These are phyloP conservation scores for Cheilosia scutellata DNA, from an alignment of 2,888 invertebrate genomes.

Conservation along the genomic window DNA sequence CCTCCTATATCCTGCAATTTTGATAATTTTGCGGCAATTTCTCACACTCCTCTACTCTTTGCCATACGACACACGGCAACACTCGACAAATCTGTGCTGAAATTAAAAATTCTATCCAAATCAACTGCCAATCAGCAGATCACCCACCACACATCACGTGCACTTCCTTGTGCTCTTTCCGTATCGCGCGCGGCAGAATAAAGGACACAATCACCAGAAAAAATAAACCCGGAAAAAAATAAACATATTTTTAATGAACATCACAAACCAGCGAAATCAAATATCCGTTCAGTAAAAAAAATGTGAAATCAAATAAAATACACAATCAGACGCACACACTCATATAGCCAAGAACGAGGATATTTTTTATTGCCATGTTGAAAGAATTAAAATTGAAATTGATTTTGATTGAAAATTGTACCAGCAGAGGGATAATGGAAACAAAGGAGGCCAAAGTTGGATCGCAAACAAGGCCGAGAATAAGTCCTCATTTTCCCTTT, in stretches of 20 bases:
- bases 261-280: slow-evolving; percentile 51
- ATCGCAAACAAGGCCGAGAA: slow-evolving; percentile 22
- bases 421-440: neutral
- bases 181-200: neutral
- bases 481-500: neutral
- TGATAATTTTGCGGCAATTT: no score
- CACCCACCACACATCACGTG: slow-evolving; percentile 9
- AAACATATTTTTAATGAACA: slow-evolving; percentile 58
- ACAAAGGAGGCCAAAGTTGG: neutral
- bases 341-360: slow-evolving; percentile 23
- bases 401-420: slow-evolving; percentile 54
- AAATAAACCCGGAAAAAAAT: slow-evolving; percentile 30
- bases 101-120: neutral
- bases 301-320: slow-evolving; percentile 14
- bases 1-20: no score
- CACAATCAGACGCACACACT: slow-evolving; percentile 2
- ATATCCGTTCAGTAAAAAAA: slow-evolving; percentile 53
- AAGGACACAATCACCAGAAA: neutral
- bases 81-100: no score
- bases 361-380: slow-evolving; percentile 62
- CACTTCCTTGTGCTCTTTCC: neutral
- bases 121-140: slow-evolving; percentile 12
- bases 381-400: slow-evolving; percentile 66
- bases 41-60: no score
- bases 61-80: no score